Conservation (phyloP, 2,888 invertebrate species). For the Taphrorychus bicolor region DNA sequence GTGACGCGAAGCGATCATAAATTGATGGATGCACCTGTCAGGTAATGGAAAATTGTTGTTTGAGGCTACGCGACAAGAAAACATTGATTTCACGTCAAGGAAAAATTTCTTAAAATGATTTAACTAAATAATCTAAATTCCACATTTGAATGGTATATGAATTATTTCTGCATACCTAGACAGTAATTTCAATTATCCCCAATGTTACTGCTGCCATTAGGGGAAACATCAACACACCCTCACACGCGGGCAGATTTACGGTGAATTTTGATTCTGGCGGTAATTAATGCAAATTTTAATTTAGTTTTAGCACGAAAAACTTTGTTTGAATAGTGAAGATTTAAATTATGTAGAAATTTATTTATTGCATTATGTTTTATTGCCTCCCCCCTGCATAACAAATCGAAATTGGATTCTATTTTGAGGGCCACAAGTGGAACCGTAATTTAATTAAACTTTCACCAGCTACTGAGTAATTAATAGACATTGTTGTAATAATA, state of each 20-base stretch:
- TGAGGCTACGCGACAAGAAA: too few relatives aligned
- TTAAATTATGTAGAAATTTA: too few relatives aligned
- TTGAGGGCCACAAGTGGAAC: slow-evolving; percentile 1
- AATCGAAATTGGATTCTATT: neutral
- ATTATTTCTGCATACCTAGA: slow-evolving; percentile 1
- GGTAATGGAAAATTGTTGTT: slow-evolving; percentile 24
- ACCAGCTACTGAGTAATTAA: slow-evolving; percentile 4
- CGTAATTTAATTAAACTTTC: slow-evolving; percentile 8
- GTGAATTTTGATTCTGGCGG: neutral
- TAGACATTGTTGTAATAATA: neutral
- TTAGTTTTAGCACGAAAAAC: neutral
- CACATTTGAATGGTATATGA: neutral
- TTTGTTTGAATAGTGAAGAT: too few relatives aligned
- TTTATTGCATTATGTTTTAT: neutral
- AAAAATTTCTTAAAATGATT: too few relatives aligned
- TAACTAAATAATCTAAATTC: neutral
- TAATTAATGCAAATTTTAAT: neutral
- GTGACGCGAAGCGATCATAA: slow-evolving; percentile 50
- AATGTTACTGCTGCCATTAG: neutral
- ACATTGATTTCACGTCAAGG: too few relatives aligned
- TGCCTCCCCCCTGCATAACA: neutral
- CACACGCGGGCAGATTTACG: neutral
- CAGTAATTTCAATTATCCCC: slow-evolving; percentile 7
- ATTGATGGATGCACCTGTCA: slow-evolving; percentile 47
- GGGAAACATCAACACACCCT: neutral